Evolutionary conservation across 2,113 vertebrate species (phyloP).

Genomic region (Bubo scandiacus): DNA sequence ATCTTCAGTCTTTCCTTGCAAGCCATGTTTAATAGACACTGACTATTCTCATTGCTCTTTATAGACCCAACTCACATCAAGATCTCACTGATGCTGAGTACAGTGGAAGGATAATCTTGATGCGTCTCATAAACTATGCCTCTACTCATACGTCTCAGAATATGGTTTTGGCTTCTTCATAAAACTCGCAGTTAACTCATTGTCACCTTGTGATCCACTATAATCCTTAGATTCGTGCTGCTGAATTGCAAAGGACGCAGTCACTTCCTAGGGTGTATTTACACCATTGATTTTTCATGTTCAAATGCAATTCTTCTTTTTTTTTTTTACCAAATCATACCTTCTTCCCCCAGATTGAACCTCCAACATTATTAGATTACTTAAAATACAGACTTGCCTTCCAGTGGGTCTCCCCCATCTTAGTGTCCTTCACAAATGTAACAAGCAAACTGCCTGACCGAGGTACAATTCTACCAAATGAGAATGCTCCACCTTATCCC

Average conservation of each 20-base stretch:
- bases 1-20: background rate
- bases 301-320: background rate
- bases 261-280: background rate
- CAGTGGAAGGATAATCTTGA: background rate
- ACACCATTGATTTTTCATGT: background rate
- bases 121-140: background rate
- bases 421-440: background rate
- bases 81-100: background rate
- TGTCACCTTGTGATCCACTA: background rate
- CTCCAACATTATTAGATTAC: background rate
- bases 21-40: background rate
- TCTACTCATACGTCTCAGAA: background rate
- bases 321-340: background rate
- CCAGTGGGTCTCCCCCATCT: background rate
- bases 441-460: background rate
- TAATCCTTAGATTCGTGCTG: background rate
- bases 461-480: background rate
- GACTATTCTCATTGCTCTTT: background rate
- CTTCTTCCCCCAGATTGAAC: background rate
- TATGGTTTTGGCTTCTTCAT: background rate
- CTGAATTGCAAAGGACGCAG: background rate
- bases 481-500: background rate
- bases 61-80: background rate
- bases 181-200: slow-evolving; percentile 1
- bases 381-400: background rate